Conservation (phyloP, 2,888 invertebrate genomes). For the Ephialtes manifestator region DNA sequence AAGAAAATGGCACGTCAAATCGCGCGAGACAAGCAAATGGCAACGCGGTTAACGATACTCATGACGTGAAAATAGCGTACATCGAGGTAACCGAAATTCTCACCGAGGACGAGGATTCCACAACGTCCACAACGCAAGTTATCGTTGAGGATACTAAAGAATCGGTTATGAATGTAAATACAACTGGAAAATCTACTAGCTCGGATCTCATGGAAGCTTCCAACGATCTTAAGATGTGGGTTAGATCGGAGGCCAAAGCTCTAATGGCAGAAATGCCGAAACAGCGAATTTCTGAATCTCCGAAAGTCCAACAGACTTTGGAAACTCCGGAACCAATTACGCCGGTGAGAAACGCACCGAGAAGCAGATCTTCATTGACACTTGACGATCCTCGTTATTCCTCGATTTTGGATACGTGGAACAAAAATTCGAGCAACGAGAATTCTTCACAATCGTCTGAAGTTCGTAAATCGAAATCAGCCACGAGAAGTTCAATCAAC, state of each 20-base stretch:
- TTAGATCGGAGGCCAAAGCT: slow-evolving; percentile 79
- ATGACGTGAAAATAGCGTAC: slow-evolving; percentile 82
- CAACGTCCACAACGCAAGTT: slow-evolving; percentile 84
- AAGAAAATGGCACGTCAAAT: slow-evolving; percentile 66
- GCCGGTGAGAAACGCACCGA: slow-evolving; percentile 46
- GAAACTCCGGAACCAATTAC: slow-evolving; percentile 16
- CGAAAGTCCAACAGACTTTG: slow-evolving; percentile 10
- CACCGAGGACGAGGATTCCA: slow-evolving; percentile 87
- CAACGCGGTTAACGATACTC: slow-evolving; percentile 50
- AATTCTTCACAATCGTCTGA: slow-evolving; percentile 17
- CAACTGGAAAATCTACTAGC: slow-evolving; percentile 85
- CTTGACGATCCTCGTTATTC: slow-evolving; percentile 61
- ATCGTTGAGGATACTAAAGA: slow-evolving; percentile 84
- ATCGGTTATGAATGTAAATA: slow-evolving; percentile 87
- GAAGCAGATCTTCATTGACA: slow-evolving; percentile 62
- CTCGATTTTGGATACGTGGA: slow-evolving; percentile 37
- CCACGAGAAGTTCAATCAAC: slow-evolving; percentile 17
- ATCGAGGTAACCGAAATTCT: slow-evolving; percentile 81
- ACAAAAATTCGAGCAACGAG: slow-evolving; percentile 24
- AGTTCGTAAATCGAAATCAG: slow-evolving; percentile 16
- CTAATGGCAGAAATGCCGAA: slow-evolving; percentile 67
- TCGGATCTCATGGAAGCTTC: slow-evolving; percentile 80
- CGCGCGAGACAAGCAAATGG: slow-evolving; percentile 55
- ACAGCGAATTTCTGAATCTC: slow-evolving; percentile 29
- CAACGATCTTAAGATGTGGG: slow-evolving; percentile 82